Conservation (phyloP, 1,140 invertebrate genomes). For the Lordiphosa mommai region DNA sequence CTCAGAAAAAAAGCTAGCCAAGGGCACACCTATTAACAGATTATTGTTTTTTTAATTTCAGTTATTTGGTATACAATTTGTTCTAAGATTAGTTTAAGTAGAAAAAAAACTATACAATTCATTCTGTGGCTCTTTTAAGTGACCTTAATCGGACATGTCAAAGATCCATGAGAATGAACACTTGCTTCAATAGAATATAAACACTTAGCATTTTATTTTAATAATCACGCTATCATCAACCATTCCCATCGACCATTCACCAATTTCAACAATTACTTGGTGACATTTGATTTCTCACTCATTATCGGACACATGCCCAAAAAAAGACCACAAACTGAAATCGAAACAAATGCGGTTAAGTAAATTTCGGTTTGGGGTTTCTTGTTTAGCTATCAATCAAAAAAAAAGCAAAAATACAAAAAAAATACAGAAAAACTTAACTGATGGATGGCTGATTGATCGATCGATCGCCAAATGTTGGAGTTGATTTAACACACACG, state of each 20-base stretch:
- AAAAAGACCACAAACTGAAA: conserved; percentile 16
- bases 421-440: conserved; percentile 12
- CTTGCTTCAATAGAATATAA: too few relatives aligned
- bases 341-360: conserved; percentile 47
- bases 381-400: conserved; percentile 63
- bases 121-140: too few relatives aligned
- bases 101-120: too few relatives aligned
- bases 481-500: conserved; percentile 51
- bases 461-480: conserved; percentile 65
- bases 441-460: conserved; percentile 74
- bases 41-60: too few relatives aligned
- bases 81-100: too few relatives aligned
- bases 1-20: too few relatives aligned
- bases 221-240: too few relatives aligned
- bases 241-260: not conserved
- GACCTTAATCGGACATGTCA: too few relatives aligned
- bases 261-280: conserved; percentile 10
- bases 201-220: too few relatives aligned
- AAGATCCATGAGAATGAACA: too few relatives aligned
- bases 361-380: conserved; percentile 46
- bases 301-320: conserved; percentile 30
- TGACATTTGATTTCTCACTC: conserved; percentile 21
- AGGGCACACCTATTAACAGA: too few relatives aligned
- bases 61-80: too few relatives aligned
- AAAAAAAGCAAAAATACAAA: conserved; percentile 5